Conservation (phyloP, 2,113 vertebrate species). For the Murina feae region DNA sequence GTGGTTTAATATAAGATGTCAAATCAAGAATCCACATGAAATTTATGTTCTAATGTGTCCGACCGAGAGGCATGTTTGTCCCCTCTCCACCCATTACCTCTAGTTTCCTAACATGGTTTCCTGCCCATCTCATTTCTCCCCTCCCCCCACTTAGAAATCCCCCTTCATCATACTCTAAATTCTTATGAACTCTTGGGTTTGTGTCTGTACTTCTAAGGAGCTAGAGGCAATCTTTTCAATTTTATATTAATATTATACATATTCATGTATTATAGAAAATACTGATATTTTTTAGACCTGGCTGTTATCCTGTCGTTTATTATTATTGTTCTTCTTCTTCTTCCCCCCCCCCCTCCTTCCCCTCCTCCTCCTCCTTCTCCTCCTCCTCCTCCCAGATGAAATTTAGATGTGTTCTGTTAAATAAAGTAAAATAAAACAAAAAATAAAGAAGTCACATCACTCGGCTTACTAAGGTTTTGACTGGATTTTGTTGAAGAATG, state of each 20-base stretch:
- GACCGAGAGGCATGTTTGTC: background rate
- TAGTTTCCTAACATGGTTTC: background rate
- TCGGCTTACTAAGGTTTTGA: background rate
- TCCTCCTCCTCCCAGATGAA: background rate
- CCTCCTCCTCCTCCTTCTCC: too few species aligned
- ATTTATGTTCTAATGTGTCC: background rate
- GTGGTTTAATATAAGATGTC: background rate
- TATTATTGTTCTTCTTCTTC: background rate
- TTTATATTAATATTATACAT: background rate
- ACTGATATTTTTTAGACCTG: background rate
- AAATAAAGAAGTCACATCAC: background rate
- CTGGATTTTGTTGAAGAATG: background rate
- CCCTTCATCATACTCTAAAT: background rate
- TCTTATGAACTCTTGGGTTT: background rate
- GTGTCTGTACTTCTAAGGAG: background rate
- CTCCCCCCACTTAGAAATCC: background rate
- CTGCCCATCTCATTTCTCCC: background rate
- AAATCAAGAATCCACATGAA: background rate
- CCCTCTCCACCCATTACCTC: background rate
- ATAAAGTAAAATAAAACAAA: background rate
- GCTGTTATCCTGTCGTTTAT: background rate
- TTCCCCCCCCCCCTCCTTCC: background rate
- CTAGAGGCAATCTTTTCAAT: background rate
- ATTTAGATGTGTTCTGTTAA: background rate
- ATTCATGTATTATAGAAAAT: background rate